Conservation (phyloP, 1,140 invertebrate species). For the Calephelis nemesis region DNA sequence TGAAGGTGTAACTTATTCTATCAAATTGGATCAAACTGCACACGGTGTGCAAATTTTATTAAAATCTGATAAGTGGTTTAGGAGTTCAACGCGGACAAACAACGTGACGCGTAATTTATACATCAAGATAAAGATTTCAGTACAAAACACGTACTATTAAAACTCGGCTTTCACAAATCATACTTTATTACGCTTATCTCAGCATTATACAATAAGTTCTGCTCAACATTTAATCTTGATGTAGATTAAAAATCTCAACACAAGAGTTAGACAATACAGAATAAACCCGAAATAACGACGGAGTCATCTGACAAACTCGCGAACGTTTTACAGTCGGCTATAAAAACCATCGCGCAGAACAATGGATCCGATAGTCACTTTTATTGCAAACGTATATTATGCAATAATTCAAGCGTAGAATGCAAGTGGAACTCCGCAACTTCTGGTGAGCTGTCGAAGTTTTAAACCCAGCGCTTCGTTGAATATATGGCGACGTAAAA, state of each 20-base stretch:
- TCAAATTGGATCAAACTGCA: too few species aligned
- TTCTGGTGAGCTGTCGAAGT: slow-evolving; percentile 14
- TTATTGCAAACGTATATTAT: slow-evolving; percentile 57
- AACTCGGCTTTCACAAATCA: too few species aligned
- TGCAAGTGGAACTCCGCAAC: slow-evolving; percentile 41
- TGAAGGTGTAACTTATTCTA: too few species aligned
- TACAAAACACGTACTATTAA: too few species aligned
- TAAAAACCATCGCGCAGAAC: slow-evolving; percentile 53
- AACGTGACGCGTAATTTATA: too few species aligned
- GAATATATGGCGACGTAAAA: slow-evolving; percentile 8
- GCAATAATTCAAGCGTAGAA: slow-evolving; percentile 54
- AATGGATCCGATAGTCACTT: slow-evolving; percentile 47
- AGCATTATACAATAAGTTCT: too few species aligned
- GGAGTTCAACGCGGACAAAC: too few species aligned
- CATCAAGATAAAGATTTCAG: too few species aligned
- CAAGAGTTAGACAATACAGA: slow-evolving; percentile 8
- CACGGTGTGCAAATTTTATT: too few species aligned
- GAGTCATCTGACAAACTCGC: slow-evolving; percentile 14
- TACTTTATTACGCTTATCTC: too few species aligned
- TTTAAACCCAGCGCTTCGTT: slow-evolving; percentile 3
- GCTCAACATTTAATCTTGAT: background rate
- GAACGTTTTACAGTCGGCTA: slow-evolving; percentile 48
- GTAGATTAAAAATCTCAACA: slow-evolving; percentile 7
- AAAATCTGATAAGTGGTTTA: too few species aligned
- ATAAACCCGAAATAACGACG: slow-evolving; percentile 15